Conservation (phyloP, 2,113 vertebrate species). For the Hippocampus guttulatus region DNA sequence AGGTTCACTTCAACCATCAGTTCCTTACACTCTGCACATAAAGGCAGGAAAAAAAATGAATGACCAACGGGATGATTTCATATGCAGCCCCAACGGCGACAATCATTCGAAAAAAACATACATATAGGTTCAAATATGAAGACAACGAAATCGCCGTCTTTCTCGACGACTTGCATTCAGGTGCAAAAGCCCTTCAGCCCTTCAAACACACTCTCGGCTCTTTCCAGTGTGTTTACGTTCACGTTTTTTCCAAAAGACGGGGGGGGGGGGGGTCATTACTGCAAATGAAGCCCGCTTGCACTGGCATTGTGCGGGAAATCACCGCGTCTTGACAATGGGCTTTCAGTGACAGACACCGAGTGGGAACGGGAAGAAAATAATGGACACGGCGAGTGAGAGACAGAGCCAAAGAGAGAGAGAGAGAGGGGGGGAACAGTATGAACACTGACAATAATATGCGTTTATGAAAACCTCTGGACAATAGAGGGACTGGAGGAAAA, state of each 20-base stretch:
- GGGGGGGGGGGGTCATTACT: conserved; percentile 51
- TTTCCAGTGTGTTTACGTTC: conserved; percentile 54
- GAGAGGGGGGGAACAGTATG: conserved; percentile 34
- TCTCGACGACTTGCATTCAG: conserved; percentile 9
- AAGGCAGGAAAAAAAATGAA: not conserved
- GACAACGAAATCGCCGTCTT: not conserved
- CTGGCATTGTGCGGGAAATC: conserved; percentile 56
- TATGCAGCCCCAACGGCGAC: not conserved
- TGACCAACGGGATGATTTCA: not conserved
- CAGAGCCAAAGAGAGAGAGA: conserved; percentile 17
- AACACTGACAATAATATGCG: conserved; percentile 54
- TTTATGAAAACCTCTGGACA: conserved; percentile 65
- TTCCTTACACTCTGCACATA: not conserved
- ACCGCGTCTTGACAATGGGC: conserved; percentile 61
- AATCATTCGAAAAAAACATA: conserved; percentile 52
- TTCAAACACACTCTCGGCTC: conserved; percentile 52
- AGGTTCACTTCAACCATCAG: not conserved
- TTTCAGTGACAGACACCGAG: conserved; percentile 43
- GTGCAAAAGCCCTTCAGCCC: conserved; percentile 34
- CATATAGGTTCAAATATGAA: not conserved
- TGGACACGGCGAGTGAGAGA: not conserved
- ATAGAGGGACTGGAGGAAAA: conserved; percentile 50
- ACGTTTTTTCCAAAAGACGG: conserved; percentile 39
- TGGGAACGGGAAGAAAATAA: conserved; percentile 8
- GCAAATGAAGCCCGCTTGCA: conserved; percentile 57